Percentiles rank a stretch among this genome's conserved stretches.
phyloP scores from a whole-genome alignment of 2,888 invertebrate species.

The Fragum whitleyi region DNA sequence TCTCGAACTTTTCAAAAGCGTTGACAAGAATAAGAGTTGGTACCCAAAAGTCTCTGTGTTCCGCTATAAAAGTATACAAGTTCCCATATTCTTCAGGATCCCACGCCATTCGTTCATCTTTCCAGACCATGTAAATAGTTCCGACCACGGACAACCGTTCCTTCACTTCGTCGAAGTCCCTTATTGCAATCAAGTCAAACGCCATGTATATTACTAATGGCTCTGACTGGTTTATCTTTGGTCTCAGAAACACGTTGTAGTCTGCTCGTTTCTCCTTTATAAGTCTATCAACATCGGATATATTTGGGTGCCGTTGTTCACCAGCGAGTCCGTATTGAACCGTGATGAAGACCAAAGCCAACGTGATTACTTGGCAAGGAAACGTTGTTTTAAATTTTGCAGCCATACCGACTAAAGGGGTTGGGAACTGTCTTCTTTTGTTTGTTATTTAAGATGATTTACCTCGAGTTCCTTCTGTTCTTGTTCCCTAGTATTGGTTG shows the following conservation, averaged over 20 bases:
- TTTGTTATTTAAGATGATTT: not conserved
- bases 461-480: not conserved
- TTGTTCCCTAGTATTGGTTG: not conserved
- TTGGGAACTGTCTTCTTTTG: not conserved
- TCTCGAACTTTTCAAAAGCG: conserved; percentile 13
- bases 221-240: conserved; percentile 15
- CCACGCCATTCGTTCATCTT: conserved; percentile 44
- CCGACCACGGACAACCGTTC: conserved; percentile 34
- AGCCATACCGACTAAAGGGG: not conserved
- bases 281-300: conserved; percentile 1
- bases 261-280: not conserved
- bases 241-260: conserved; percentile 3
- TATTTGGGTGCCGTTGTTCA: not conserved
- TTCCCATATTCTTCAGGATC: conserved; percentile 32
- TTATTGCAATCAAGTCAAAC: conserved; percentile 38
- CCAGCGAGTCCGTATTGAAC: not conserved
- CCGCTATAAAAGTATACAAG: conserved; percentile 19
- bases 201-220: not conserved
- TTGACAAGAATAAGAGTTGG: conserved; percentile 41
- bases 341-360: not conserved
- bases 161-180: conserved; percentile 43
- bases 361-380: not conserved
- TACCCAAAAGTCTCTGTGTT: conserved; percentile 35
- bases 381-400: not conserved
- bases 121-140: conserved; percentile 27